Percentiles rank a stretch among this genome's conserved stretches.
These are phyloP conservation scores for Holotrichia oblita DNA, from an alignment of 1,140 invertebrate genomes.

Conservation along the genomic window DNA sequence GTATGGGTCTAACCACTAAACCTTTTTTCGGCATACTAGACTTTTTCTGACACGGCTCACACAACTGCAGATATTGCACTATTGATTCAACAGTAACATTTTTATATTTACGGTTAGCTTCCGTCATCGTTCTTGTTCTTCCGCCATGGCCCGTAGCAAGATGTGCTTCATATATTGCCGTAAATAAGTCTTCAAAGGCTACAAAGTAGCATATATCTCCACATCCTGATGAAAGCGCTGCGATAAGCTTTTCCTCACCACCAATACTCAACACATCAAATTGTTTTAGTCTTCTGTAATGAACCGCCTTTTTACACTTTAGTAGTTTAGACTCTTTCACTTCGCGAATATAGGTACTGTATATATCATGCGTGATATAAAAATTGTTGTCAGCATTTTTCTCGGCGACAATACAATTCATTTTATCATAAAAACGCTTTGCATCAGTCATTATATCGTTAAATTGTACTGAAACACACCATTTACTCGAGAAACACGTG, in stretches of 20 bases:
- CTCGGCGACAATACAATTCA: not conserved
- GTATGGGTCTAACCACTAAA: conserved; percentile 39
- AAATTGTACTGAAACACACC: conserved; percentile 8
- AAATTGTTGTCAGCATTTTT: not conserved
- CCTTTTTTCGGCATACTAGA: conserved; percentile 21
- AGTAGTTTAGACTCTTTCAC: not conserved
- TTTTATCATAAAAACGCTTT: conserved; percentile 5
- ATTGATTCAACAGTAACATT: conserved; percentile 35
- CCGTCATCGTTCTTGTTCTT: conserved; percentile 24
- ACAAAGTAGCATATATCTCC: conserved; percentile 1
- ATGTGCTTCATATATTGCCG: conserved; percentile 4
- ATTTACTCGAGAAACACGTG: not conserved
- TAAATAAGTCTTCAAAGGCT: conserved; percentile 12
- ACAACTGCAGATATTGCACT: conserved; percentile 15
- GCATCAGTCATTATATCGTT: not conserved
- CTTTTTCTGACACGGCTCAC: conserved; percentile 34
- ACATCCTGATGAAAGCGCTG: not conserved
- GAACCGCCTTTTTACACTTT: not conserved
- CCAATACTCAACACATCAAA: conserved; percentile 1
- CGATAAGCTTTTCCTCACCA: not conserved
- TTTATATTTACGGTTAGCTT: conserved; percentile 22
- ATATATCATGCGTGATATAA: not conserved
- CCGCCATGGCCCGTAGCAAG: not conserved
- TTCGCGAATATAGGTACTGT: not conserved
- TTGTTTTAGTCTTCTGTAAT: not conserved